Base-by-base conservation (phyloP, 2,113 vertebrate species). In the Mixornis gularis region DNA sequence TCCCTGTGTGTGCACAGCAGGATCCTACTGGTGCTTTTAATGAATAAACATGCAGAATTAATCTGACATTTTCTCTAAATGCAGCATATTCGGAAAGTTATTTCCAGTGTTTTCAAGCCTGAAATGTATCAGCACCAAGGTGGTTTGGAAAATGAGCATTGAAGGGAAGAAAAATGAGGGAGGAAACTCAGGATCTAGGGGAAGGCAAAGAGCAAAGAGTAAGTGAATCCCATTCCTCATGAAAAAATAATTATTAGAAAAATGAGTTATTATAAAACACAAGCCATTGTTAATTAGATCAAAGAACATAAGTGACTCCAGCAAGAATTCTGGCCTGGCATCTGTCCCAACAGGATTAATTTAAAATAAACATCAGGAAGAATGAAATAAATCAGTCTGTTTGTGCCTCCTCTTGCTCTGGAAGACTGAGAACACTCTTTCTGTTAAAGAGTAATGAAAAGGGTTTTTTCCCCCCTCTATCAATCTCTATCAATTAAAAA, bases 401-500 rank as follows among this genome's bases (percentile, higher is more conserved):
- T 82, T 76, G 26, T 64, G 32, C 17, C 13, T 53, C 38, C n/a
- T 49, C 34, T 53, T 36, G 24, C 40, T 72, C 44, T 0, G 3
- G 49, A 72, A 22, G 3, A 59, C 34, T 11, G 32, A 52, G 34
- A 5, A 38, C 38, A 38, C 38, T 38, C 17, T 49, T 70, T 46
- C 77, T 83, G 46, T n/a, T 73, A 36, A 44, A 59, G 5, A 58
- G 25, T 49, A 12, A 40, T 12, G 8, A 41, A 56, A 66, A 41
- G 6, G 7, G 6, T 1, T 30, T 30, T 27, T 17, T 0, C 1
- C 2, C 5, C 10, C 6, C 2, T 3, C 40, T 17, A 16, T 17
- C 41, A 43, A 36, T 36, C 9, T 27, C 17, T 3, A 44, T 2
- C 13, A 32, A n/a, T 40, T 10, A 40, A 40, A 40, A 40, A 52